Percentiles rank a stretch among this genome's conserved stretches.
Evolutionary conservation across 2,113 vertebrate species (phyloP).

Genomic region (Columba livia): DNA sequence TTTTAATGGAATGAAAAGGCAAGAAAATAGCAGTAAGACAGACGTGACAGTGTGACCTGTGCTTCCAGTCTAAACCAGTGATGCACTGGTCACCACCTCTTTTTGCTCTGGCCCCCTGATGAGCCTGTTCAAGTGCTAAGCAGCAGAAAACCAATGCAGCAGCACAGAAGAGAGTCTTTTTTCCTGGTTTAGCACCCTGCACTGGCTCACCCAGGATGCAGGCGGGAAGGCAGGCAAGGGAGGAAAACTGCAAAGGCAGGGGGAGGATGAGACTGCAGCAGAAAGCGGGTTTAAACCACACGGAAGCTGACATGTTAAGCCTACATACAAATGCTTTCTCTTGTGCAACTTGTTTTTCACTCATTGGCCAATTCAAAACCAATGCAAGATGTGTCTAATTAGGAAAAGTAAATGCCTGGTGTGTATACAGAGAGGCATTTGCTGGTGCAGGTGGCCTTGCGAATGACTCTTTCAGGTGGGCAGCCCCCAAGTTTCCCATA

Average conservation of each 20-base stretch:
- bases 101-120: background rate
- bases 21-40: background rate
- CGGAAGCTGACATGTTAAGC: background rate
- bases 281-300: background rate
- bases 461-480: background rate
- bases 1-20: background rate
- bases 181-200: background rate
- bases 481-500: background rate
- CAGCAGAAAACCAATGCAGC: background rate
- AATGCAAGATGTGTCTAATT: background rate
- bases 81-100: background rate
- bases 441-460: background rate
- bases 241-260: background rate
- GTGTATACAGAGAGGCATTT: background rate
- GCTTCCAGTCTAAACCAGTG: background rate
- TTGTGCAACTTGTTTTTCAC: background rate
- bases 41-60: background rate
- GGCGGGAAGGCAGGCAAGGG: background rate
- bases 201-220: background rate
- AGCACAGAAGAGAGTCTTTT: background rate
- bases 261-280: background rate
- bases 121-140: background rate
- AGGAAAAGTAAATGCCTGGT: background rate
- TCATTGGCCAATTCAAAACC: background rate
- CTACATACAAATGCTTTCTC: background rate